Evolutionary conservation across 2,113 vertebrate species (phyloP).

Genomic region (Oryctolagus cuniculus): mOryCun1.1 NC_091434.1:58624501-58625000

Average conservation of each 20-base stretch:
- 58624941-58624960: too few species aligned
- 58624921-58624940: too few species aligned
- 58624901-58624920: too few species aligned
- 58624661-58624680: background rate
- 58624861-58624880: background rate
- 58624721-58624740: conserved; percentile 23
- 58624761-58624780: background rate
- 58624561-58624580: background rate
- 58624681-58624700: too few species aligned
- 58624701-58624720: background rate
- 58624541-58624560: background rate
- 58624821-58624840: background rate
- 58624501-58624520: background rate
- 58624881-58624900: too few species aligned
- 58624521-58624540: background rate
- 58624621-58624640: background rate
- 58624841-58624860: background rate
- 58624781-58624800: conserved; percentile 22
- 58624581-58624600: background rate
- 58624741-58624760: background rate
- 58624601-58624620: background rate
- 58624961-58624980: too few species aligned
- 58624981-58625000: too few species aligned
- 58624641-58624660: background rate
- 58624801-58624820: background rate